These are phyloP conservation scores for Neogobius melanostomus DNA, from an alignment of 2,113 vertebrate species.

Conservation along the genomic window DNA sequence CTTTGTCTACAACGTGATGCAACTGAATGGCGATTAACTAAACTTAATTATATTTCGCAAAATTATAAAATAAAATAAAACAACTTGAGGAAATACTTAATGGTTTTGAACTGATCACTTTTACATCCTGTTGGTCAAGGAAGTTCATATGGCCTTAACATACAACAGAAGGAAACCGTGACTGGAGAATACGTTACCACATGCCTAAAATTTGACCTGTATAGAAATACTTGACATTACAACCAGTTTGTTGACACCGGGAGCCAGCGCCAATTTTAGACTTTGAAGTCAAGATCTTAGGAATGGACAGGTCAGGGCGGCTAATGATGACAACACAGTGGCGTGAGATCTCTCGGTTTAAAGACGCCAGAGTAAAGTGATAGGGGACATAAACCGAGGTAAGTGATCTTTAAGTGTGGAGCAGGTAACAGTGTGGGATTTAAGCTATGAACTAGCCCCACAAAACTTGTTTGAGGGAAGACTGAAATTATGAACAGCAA, in stretches of 20 bases:
- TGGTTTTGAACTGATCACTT: not conserved
- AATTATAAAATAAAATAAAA: too few relatives aligned
- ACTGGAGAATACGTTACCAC: constrained; percentile 16
- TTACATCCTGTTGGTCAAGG: constrained; percentile 20
- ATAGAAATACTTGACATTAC: constrained; percentile 6
- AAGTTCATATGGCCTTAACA: constrained; percentile 18
- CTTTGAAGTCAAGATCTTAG: not conserved
- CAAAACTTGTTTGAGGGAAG: too few relatives aligned
- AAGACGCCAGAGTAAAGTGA: constrained; percentile 3
- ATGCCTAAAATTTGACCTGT: constrained; percentile 31
- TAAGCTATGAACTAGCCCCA: not conserved
- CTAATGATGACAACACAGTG: not conserved
- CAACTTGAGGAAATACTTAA: too few relatives aligned
- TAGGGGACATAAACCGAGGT: not conserved
- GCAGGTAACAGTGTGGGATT: not conserved
- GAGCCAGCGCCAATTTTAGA: not conserved
- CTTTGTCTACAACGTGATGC: too few relatives aligned
- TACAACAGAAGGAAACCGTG: constrained; percentile 33
- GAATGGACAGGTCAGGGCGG: not conserved
- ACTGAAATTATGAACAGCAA: too few relatives aligned
- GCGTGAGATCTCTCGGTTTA: not conserved
- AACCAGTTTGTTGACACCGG: constrained; percentile 13
- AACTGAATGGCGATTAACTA: not conserved
- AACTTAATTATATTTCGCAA: not conserved
- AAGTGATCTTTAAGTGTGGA: not conserved